Evolutionary conservation across 2,888 invertebrate genomes (phyloP).

Genomic region (Epinotia ramella): DNA sequence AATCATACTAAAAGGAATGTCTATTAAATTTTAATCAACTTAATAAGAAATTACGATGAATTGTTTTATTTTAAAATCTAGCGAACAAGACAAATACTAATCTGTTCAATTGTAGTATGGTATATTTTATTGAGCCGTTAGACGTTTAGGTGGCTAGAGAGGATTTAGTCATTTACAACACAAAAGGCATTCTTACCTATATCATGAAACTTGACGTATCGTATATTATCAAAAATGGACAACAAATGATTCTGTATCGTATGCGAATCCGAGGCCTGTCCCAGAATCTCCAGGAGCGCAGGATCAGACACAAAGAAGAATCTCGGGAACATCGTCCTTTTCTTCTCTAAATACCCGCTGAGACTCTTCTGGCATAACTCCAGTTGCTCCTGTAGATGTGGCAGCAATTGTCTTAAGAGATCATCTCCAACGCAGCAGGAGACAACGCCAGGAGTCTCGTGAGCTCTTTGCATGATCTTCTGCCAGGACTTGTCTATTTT

Average conservation of each 20-base stretch:
- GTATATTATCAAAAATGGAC: conserved; percentile 98
- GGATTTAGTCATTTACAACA: background rate
- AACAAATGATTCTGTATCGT: conserved; percentile 97
- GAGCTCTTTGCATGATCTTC: conserved; percentile 98
- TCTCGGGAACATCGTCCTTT: conserved; percentile 96
- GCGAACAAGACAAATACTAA: too few species aligned
- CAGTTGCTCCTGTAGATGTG: conserved; percentile 97
- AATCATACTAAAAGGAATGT: too few species aligned
- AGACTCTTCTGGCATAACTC: conserved; percentile 98
- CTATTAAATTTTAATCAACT: too few species aligned
- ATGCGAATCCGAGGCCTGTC: conserved; percentile 97
- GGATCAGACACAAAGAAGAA: conserved; percentile 98
- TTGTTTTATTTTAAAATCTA: too few species aligned
- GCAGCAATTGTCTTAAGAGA: conserved; percentile 94
- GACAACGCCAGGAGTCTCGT: conserved; percentile 98
- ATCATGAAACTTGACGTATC: conserved; percentile 97
- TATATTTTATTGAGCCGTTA: too few species aligned
- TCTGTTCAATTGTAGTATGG: background rate
- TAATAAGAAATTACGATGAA: too few species aligned
- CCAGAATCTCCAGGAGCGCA: conserved; percentile 94
- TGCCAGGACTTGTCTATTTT: conserved; percentile 99
- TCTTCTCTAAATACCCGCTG: conserved; percentile 96
- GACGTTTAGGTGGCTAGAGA: too few species aligned
- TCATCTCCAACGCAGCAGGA: conserved; percentile 99
- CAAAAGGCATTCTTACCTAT: conserved; percentile 77